phyloP scores from a whole-genome alignment of 2,888 invertebrate species.

The Platycheirus rosarum region DNA sequence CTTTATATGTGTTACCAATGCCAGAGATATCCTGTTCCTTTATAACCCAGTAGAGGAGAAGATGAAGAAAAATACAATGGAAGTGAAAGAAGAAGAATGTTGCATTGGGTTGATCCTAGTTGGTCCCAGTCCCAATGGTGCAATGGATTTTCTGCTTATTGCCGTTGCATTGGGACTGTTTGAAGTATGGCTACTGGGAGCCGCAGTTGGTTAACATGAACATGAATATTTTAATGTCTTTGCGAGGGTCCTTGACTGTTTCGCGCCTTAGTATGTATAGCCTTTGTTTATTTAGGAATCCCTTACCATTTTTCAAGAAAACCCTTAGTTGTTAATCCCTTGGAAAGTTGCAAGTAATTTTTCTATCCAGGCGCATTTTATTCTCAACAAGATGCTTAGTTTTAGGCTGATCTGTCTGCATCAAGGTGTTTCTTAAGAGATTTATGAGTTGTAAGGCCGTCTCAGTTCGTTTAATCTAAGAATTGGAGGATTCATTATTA shows the following conservation, averaged over 20 bases:
- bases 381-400: neutral
- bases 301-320: neutral
- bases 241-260: conserved; percentile 8
- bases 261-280: conserved; percentile 2
- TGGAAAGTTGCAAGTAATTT: neutral
- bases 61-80: neutral
- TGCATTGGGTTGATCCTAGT: conserved; percentile 38
- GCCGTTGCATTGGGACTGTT: conserved; percentile 26
- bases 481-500: too few relatives aligned
- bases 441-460: too few relatives aligned
- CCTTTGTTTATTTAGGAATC: neutral
- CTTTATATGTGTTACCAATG: conserved; percentile 34
- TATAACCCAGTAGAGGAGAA: conserved; percentile 3
- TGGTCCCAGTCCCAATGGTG: conserved; percentile 23
- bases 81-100: conserved; percentile 1
- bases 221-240: conserved; percentile 39
- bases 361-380: neutral
- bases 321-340: conserved; percentile 7
- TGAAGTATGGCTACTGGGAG: conserved; percentile 5
- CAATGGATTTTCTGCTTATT: conserved; percentile 46
- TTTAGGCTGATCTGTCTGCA: too few relatives aligned
- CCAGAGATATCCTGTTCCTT: conserved; percentile 29
- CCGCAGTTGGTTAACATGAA: conserved; percentile 30
- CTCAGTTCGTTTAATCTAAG: too few relatives aligned
- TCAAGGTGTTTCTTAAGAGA: too few relatives aligned